Percentiles rank a stretch among this genome's conserved stretches.
These are phyloP conservation scores for Deroplatys truncata DNA, from an alignment of 2,888 invertebrate species.

Conservation along the genomic window DNA sequence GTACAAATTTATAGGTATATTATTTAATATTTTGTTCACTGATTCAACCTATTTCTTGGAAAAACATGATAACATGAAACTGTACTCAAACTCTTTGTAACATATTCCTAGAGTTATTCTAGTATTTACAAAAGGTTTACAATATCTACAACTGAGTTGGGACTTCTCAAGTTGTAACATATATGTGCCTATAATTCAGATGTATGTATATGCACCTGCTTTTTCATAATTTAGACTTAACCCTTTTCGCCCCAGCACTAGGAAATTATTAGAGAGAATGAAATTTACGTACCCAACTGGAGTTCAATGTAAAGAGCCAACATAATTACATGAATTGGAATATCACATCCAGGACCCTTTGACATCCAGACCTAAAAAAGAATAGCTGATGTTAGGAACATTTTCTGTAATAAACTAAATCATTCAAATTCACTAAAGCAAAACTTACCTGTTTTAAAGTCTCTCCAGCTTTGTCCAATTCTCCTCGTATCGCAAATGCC, in stretches of 20 bases:
- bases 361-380: slow-evolving; percentile 51
- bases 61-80: too few species aligned
- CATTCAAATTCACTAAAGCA: background rate
- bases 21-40: too few species aligned
- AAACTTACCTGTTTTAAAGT: slow-evolving; percentile 43
- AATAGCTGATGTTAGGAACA: background rate
- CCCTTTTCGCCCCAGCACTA: too few species aligned
- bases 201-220: background rate
- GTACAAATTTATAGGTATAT: too few species aligned
- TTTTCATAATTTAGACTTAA: background rate
- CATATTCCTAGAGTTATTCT: too few species aligned
- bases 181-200: background rate
- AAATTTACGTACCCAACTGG: slow-evolving; percentile 51
- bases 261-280: background rate
- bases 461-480: slow-evolving; percentile 62
- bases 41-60: too few species aligned
- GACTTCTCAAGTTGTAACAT: background rate
- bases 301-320: slow-evolving; percentile 62
- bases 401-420: background rate
- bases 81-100: too few species aligned
- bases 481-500: slow-evolving; percentile 68
- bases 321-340: slow-evolving; percentile 61
- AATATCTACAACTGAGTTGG: too few species aligned
- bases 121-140: too few species aligned
- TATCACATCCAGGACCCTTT: slow-evolving; percentile 47